Evolutionary conservation across 1,140 invertebrate species (phyloP), one percentile per base, ranked within the genome.

Genomic region (Drosophila trapezifrons): DNA sequence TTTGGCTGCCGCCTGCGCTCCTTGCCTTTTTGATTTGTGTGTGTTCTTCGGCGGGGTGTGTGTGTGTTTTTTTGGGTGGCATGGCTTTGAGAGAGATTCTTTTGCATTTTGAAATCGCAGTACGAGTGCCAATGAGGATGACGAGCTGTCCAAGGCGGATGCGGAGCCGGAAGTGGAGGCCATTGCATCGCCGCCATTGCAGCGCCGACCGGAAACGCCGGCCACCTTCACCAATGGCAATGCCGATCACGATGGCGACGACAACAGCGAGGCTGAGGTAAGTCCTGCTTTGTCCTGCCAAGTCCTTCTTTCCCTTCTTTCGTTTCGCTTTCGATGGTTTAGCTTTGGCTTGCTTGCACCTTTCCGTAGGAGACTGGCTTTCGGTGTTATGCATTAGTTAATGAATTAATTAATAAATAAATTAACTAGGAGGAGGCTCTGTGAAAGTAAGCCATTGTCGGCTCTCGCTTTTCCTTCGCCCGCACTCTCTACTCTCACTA

Each of bases 381-480:
- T 69, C 12, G 46, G 65, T 69, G 62, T 69, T 43, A 3, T 17
- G 60, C 37, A 60, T 37, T 10, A 37, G n/a, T 22, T n/a, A 37
- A n/a, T 54, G 13, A 37, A 37, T n/a, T 20, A 54, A 54, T n/a
- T 10, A 17, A 20, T 7, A 5, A 69, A 43, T 35, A 18, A 40
- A 27, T 17, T 42, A 40, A 25, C 42, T 71, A 27, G 51, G 13
- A 40, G 51, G 13, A 27, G 35, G 58, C 35, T 49, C 78, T 90
- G 84, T 90, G 73, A 76, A 86, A 90, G 90, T 91, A 91, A 91
- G 86, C 90, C 74, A 91, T 90, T 91, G 90, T 91, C 90, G 90
- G 86, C 73, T 32, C 65, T 59, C 63, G 69, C 55, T 43, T 60
- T 73, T 52, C 38, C 46, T 12, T 12, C 32, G 10, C n/a, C 18